phyloP scores from a whole-genome alignment of 2,797 vertebrate species.

The Amazonetta brasiliensis region DNA sequence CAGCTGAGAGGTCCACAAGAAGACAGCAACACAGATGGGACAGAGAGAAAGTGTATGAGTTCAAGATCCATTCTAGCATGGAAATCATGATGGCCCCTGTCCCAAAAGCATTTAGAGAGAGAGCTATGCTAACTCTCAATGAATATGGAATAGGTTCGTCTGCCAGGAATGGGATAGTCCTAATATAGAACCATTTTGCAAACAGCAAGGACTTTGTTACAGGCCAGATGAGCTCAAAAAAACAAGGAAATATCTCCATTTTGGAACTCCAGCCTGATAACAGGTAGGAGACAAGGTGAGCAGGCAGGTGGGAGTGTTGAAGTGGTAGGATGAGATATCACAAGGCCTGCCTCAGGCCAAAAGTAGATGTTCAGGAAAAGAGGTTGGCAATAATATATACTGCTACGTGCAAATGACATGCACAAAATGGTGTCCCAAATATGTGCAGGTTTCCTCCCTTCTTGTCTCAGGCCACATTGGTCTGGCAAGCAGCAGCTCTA shows the following conservation, averaged over 20 bases:
- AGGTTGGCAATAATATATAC: background rate
- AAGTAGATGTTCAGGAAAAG: background rate
- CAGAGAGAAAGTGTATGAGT: background rate
- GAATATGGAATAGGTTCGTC: slow-evolving; percentile 1
- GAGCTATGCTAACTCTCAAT: background rate
- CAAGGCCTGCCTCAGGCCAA: background rate
- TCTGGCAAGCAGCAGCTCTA: background rate
- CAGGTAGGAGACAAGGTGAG: slow-evolving; percentile 18
- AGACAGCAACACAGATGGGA: background rate
- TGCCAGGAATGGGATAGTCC: slow-evolving; percentile 13
- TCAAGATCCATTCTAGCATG: background rate
- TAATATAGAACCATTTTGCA: background rate
- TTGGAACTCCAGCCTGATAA: background rate
- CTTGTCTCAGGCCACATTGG: background rate
- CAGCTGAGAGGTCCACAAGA: background rate
- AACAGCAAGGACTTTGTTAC: background rate
- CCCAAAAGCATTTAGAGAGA: slow-evolving; percentile 6
- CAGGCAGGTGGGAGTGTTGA: background rate
- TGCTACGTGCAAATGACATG: accelerated
- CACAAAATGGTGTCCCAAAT: background rate
- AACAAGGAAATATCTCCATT: background rate
- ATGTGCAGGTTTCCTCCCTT: background rate
- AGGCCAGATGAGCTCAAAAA: slow-evolving; percentile 27
- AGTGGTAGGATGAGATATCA: background rate
- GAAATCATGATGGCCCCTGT: background rate